Percentiles rank a stretch among this genome's conserved stretches.
These are phyloP conservation scores for Apeltes quadracus DNA, from an alignment of 2,113 vertebrate species.

Conservation along the genomic window DNA sequence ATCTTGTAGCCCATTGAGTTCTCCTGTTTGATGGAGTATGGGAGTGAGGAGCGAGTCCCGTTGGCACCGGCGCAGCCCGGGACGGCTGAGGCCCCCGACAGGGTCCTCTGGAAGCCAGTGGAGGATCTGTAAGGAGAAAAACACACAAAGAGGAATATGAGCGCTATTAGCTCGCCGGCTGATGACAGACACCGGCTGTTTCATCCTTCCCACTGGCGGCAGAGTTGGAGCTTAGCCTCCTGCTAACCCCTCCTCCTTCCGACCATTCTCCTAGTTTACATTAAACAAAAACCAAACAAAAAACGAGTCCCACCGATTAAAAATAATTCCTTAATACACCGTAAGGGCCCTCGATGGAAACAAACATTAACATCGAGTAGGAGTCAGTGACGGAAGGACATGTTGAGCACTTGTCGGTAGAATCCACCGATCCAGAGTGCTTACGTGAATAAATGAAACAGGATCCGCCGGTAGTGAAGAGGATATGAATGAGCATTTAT, in stretches of 20 bases:
- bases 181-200: slow-evolving; percentile 70
- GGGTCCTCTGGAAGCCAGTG: slow-evolving; percentile 69
- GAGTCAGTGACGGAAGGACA: slow-evolving; percentile 12
- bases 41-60: slow-evolving; percentile 47
- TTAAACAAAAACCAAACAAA: background rate
- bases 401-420: background rate
- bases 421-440: slow-evolving; percentile 38
- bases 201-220: slow-evolving; percentile 59
- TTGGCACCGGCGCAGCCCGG: slow-evolving; percentile 64
- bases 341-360: background rate
- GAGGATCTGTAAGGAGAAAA: slow-evolving; percentile 64
- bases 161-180: slow-evolving; percentile 50
- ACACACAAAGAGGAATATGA: slow-evolving; percentile 70
- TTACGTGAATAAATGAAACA: slow-evolving; percentile 72
- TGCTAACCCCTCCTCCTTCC: background rate
- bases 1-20: slow-evolving; percentile 83
- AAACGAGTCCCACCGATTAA: slow-evolving; percentile 12
- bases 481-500: slow-evolving; percentile 78
- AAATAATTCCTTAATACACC: slow-evolving; percentile 3
- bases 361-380: background rate
- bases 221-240: slow-evolving; percentile 17
- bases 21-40: slow-evolving; percentile 92
- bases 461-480: slow-evolving; percentile 58
- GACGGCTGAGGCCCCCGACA: slow-evolving; percentile 72
- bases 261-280: slow-evolving; percentile 18